Evolutionary conservation across 2,113 vertebrate genomes (phyloP).

Genomic region (Poicephalus gulielmi): DNA sequence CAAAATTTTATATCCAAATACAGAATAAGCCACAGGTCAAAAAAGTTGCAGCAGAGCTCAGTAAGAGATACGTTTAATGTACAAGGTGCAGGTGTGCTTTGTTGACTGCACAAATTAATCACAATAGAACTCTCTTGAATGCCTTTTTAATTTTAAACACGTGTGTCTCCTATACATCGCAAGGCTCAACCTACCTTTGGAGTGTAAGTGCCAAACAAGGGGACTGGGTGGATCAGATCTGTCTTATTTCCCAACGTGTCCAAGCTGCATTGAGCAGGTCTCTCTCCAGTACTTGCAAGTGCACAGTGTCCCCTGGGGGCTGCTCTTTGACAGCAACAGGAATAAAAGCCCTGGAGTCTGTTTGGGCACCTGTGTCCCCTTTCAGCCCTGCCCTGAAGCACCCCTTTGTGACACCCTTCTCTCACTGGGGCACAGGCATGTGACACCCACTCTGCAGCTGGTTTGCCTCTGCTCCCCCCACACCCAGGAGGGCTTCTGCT

Average conservation of each 20-base stretch:
- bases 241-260: neutral
- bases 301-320: neutral
- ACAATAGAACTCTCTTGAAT: neutral
- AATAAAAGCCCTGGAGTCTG: neutral
- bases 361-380: neutral
- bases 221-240: neutral
- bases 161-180: neutral
- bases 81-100: neutral
- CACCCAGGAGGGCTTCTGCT: neutral
- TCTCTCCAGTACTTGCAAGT: neutral
- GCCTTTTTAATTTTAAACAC: neutral
- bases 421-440: neutral
- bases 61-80: neutral
- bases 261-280: neutral
- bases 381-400: neutral
- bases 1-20: neutral
- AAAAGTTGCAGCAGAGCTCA: neutral
- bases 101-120: neutral
- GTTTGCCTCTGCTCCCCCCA: neutral
- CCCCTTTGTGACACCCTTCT: neutral
- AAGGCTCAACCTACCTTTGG: neutral
- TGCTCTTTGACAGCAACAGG: neutral
- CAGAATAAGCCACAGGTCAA: neutral
- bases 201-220: rapidly evolving
- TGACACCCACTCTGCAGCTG: rapidly evolving